Conservation (phyloP, 92 coral and sea anemone species). For the Epizoanthus stellaris region DNA sequence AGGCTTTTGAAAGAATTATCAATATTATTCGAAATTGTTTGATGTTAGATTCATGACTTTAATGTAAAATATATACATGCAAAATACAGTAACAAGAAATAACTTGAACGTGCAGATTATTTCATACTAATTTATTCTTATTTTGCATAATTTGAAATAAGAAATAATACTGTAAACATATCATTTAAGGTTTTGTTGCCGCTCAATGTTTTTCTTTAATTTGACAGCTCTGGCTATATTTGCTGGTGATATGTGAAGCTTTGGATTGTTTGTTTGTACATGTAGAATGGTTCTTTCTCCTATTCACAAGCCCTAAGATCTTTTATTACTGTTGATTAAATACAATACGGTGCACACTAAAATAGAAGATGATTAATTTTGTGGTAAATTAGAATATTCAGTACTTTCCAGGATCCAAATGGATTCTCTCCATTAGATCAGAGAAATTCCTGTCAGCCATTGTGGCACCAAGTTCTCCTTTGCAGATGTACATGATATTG, state of each 20-base stretch:
- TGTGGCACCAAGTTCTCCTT: too few species aligned
- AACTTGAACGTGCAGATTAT: too few species aligned
- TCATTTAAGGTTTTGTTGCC: background rate
- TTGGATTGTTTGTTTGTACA: background rate
- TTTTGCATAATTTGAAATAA: too few species aligned
- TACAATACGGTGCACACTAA: background rate
- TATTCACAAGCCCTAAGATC: background rate
- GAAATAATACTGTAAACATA: too few species aligned
- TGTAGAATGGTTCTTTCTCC: background rate
- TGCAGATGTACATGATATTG: too few species aligned
- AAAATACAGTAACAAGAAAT: too few species aligned
- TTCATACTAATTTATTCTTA: too few species aligned
- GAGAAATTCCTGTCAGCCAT: background rate
- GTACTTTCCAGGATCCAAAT: background rate
- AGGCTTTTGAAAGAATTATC: background rate
- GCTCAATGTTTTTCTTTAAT: background rate
- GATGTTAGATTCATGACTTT: too few species aligned
- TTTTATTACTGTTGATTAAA: conserved; percentile 11
- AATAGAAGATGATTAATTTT: background rate
- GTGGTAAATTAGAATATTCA: background rate
- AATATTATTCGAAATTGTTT: background rate
- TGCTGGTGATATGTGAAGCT: background rate
- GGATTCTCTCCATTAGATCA: background rate
- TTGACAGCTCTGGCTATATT: background rate
- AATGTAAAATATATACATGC: too few species aligned